Evolutionary conservation across 2,797 vertebrate genomes (phyloP), one percentile per base, ranked within the genome.

Genomic region (Microctenopoma lineatum): DNA sequence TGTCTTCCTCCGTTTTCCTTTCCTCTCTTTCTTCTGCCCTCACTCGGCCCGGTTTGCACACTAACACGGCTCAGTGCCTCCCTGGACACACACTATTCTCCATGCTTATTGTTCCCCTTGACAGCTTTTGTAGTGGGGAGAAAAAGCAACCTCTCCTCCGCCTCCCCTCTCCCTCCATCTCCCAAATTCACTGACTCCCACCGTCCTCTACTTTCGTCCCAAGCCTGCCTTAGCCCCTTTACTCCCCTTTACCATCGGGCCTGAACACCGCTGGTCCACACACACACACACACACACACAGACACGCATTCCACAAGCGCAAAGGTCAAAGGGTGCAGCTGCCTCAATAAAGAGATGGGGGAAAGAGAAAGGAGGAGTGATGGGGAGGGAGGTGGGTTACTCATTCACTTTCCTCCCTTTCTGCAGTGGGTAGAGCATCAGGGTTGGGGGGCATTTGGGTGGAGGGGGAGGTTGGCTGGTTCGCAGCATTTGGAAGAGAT

Each of bases 311-410:
- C 94, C 94, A 89, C 88, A 90, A 81, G 85, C 90, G 48, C 79
- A 90, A 86, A 92, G 92, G 93, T 94, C 92, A 94, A 93, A 94
- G 93, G 93, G 92, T 91, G 92, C 93, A 93, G 92, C 92, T 92
- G 92, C 91, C 90, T 92, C 90, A 92, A 92, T 93, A 92, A 92
- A 93, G 91, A 85, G 68, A 83, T 53, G 66, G 88, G 83, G 82
- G 84, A 32, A 45, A 75, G 73, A 62, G 53, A 72, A 59, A 51
- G 47, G 66, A 75, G 62, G 56, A 72, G 75, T 36, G 54, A 69
- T 51, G 55, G 39, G 34, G 42, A 66, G 67, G 81, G 85, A 70
- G 88, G 80, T n/a, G 71, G 83, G 84, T 66, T 73, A 85, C 75
- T 89, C 89, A 91, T 92, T 93, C 80, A 87, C 89, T 91, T 88